Conservation (phyloP, 1,140 invertebrate species). For the Oedothorax gibbosus region DNA sequence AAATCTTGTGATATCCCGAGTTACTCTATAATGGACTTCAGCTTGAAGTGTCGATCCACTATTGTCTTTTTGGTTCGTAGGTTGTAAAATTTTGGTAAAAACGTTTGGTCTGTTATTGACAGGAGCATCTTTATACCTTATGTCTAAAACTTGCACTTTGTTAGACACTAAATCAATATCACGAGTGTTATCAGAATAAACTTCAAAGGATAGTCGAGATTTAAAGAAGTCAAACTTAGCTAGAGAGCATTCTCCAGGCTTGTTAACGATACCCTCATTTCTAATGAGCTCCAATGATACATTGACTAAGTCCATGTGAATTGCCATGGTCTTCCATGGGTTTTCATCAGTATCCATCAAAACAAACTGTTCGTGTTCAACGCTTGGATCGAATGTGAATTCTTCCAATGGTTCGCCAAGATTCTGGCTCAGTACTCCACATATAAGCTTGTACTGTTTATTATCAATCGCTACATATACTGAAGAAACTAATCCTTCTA, state of each 20-base stretch:
- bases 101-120: slow-evolving; percentile 83
- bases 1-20: slow-evolving; percentile 79
- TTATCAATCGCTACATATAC: slow-evolving; percentile 86
- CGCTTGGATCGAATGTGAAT: slow-evolving; percentile 59
- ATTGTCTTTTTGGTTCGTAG: slow-evolving; percentile 72
- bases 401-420: slow-evolving; percentile 90
- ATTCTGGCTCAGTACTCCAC: slow-evolving; percentile 90
- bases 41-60: slow-evolving; percentile 77
- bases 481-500: slow-evolving; percentile 87
- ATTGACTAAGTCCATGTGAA: slow-evolving; percentile 88
- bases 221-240: slow-evolving; percentile 93
- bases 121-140: slow-evolving; percentile 75
- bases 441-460: slow-evolving; percentile 87
- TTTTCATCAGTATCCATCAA: slow-evolving; percentile 63
- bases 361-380: slow-evolving; percentile 63
- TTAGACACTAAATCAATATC: slow-evolving; percentile 93
- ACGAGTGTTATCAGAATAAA: slow-evolving; percentile 86
- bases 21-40: slow-evolving; percentile 80
- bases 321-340: slow-evolving; percentile 80
- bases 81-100: slow-evolving; percentile 90
- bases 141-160: slow-evolving; percentile 89
- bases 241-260: slow-evolving; percentile 71
- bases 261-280: slow-evolving; percentile 67
- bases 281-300: slow-evolving; percentile 80
- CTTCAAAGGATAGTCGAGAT: slow-evolving; percentile 85